These are phyloP conservation scores for Rhea pennata DNA, from an alignment of 2,113 vertebrate species.

Conservation along the genomic window DNA sequence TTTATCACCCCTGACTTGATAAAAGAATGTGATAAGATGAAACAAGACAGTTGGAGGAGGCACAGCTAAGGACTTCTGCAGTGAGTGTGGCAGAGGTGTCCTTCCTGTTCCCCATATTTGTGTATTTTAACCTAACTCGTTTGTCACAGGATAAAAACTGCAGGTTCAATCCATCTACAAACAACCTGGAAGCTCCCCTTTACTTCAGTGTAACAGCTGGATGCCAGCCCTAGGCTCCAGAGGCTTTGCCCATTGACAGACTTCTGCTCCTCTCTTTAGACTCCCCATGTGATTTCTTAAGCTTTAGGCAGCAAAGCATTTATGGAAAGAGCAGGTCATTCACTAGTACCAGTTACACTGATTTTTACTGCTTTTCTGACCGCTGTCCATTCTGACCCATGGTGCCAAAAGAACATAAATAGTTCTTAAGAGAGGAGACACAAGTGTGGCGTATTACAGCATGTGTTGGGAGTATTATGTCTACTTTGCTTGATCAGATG, in stretches of 20 bases:
- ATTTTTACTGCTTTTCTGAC: conserved; percentile 21
- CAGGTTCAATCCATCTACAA: neutral
- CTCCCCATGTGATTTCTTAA: neutral
- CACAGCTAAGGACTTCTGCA: neutral
- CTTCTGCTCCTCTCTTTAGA: conserved; percentile 29
- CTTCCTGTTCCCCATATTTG: neutral
- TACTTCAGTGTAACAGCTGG: neutral
- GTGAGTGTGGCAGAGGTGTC: neutral
- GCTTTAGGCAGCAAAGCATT: conserved; percentile 26
- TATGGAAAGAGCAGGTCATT: neutral
- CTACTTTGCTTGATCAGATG: neutral
- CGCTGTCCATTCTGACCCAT: neutral
- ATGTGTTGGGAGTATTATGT: neutral
- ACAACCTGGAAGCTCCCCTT: neutral
- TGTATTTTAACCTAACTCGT: neutral
- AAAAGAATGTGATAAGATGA: conserved; percentile 3
- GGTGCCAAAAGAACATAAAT: neutral
- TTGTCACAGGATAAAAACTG: neutral
- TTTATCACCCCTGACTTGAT: neutral
- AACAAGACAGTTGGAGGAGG: neutral
- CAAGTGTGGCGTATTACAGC: neutral
- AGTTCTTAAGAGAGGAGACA: neutral
- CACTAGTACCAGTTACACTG: neutral
- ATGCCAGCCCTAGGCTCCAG: neutral
- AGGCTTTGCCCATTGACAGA: conserved; percentile 19